Base-by-base conservation (phyloP, 2,888 invertebrate species). In the Lamellibrachia columna region DNA sequence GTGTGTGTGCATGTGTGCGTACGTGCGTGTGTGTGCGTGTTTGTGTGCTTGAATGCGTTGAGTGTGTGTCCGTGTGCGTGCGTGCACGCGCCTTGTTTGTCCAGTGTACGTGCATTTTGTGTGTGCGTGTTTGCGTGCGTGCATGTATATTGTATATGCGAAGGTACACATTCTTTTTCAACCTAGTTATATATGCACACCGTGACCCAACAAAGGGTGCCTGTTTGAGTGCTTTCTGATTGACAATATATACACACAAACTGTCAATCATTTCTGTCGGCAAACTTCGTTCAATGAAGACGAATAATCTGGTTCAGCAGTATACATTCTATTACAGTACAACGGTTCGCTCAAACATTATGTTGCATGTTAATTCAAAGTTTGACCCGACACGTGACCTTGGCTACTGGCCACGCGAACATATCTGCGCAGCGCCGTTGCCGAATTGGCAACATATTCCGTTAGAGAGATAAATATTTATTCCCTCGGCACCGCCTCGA, bases 401-500 rank as follows among this genome's bases (percentile, higher is more conserved):
- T 75, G 22, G 75, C 75, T 22, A 75, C 75, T 22, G 22, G 75
- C 75, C 75, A 75, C 75, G 75, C n/a, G 75, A 75, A 15, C 75
- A 15, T 75, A 75, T 75, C 75, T 22, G 15, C 75, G n/a, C 75
- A 15, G 75, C 11, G 75, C 75, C 11, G 75, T 75, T 75, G 75
- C 75, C 75, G 75, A 75, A 7, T 75, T 75, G 75, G 75, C 75
- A 75, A 4, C 75, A 22, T 4, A 75, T 75, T 15, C 75, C 22
- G 75, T n/a, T n/a, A 75, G 75, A 15, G 75, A 75, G 75, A 75
- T 75, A 75, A 75, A 75, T 22, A 75, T 75, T 75, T 75, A 75
- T 15, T 75, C n/a, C 58, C 75, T 75, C 75, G 75, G 3, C 75
- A 75, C 75, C 6, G 75, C 75, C 22, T 75, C 75, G 15, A 75